These are phyloP conservation scores for Geophilus truncorum DNA, from an alignment of 2,888 invertebrate species.

Conservation along the genomic window DNA sequence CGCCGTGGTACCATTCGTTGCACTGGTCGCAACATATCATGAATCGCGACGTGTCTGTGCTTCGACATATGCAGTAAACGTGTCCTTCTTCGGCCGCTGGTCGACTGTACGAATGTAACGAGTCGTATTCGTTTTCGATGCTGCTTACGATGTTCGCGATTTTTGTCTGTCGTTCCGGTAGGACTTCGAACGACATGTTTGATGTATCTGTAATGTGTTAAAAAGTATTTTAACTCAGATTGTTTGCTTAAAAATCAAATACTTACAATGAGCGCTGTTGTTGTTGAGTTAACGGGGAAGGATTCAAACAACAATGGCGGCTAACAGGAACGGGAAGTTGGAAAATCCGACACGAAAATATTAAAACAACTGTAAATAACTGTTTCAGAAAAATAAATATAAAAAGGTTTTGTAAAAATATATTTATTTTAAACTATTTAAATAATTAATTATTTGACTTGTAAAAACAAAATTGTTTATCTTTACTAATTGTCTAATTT, in stretches of 20 bases:
- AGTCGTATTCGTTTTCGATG: conserved; percentile 33
- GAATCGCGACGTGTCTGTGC: conserved; percentile 87
- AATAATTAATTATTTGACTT: no score
- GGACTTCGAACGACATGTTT: conserved; percentile 58
- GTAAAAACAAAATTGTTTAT: no score
- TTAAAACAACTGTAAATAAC: not conserved
- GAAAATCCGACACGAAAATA: not conserved
- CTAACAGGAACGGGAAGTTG: not conserved
- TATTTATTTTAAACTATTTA: no score
- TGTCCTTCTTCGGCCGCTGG: conserved; percentile 34
- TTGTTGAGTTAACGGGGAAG: no score
- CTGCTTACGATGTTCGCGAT: conserved; percentile 35
- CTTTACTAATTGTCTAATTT: not conserved
- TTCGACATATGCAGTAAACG: conserved; percentile 89
- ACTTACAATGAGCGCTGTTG: no score
- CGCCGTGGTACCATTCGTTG: conserved; percentile 98
- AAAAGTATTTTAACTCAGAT: no score
- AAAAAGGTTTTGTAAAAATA: not conserved
- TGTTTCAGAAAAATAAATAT: not conserved
- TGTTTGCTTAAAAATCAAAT: no score
- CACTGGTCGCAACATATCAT: conserved; percentile 98
- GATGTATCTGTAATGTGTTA: not conserved
- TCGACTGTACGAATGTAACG: conserved; percentile 35
- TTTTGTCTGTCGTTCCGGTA: conserved; percentile 70
- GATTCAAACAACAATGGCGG: not conserved